Percentiles rank a stretch among this genome's conserved stretches.
These are phyloP conservation scores for Galerucella pusilla DNA, from an alignment of 2,888 invertebrate species.

Conservation along the genomic window DNA sequence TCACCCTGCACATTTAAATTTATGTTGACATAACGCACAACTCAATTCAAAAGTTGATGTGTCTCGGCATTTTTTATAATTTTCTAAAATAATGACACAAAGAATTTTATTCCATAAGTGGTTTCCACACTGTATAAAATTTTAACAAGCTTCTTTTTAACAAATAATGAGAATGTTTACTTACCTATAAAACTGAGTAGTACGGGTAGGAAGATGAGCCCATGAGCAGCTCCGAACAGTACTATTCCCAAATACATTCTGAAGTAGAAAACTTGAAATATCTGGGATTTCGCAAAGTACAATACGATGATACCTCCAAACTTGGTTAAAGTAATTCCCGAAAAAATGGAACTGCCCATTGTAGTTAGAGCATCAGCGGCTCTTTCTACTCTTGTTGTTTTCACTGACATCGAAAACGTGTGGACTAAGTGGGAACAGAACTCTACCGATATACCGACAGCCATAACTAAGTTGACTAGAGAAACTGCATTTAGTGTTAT, in stretches of 20 bases:
- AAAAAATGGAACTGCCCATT: constrained; percentile 96
- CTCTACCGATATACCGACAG: constrained; percentile 98
- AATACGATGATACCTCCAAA: constrained; percentile 97
- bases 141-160: not conserved
- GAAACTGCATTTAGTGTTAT: constrained; percentile 97
- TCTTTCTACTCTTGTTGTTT: constrained; percentile 77
- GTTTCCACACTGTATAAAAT: no score
- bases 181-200: constrained; percentile 96
- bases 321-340: constrained; percentile 98
- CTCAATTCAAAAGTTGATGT: no score
- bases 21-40: no score
- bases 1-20: no score
- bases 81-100: no score
- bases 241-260: constrained; percentile 92
- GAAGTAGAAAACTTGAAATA: constrained; percentile 74
- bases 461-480: constrained; percentile 96
- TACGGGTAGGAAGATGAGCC: constrained; percentile 96
- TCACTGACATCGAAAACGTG: constrained; percentile 85
- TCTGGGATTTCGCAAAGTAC: constrained; percentile 97
- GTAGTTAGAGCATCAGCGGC: constrained; percentile 86
- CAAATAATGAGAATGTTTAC: constrained; percentile 55
- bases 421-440: constrained; percentile 98
- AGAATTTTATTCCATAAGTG: no score
- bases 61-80: no score
- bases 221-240: constrained; percentile 95